Percentiles rank a stretch among this genome's conserved stretches.
Evolutionary conservation across 2,888 invertebrate genomes (phyloP).

Genomic region (Campaea margaritaria): DNA sequence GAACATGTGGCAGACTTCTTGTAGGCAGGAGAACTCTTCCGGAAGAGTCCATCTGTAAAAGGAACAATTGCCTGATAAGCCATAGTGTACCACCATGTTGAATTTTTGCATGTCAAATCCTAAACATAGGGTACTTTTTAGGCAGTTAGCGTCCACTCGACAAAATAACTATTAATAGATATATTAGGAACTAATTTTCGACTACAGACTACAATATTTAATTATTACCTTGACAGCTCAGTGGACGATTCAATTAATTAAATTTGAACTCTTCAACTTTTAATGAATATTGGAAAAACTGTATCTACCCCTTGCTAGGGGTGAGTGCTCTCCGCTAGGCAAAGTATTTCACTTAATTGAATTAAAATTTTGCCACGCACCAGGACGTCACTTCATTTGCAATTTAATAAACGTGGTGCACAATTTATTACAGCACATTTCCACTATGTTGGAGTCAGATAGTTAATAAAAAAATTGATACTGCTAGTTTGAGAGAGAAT

Average conservation of each 20-base stretch:
- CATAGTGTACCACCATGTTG: no score
- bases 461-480: no score
- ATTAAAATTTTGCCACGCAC: slow-evolving; percentile 56
- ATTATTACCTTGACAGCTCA: slow-evolving; percentile 15
- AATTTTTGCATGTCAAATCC: no score
- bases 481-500: no score
- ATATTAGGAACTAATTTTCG: neutral
- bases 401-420: slow-evolving; percentile 39
- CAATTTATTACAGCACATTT: neutral
- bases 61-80: no score
- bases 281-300: slow-evolving; percentile 54
- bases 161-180: no score
- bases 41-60: no score
- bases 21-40: no score
- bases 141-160: no score
- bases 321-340: slow-evolving; percentile 38
- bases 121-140: no score
- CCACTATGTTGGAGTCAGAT: neutral
- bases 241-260: slow-evolving; percentile 33
- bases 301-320: slow-evolving; percentile 36
- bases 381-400: slow-evolving; percentile 43
- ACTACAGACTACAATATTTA: neutral
- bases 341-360: slow-evolving; percentile 60
- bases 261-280: slow-evolving; percentile 34
- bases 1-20: no score